Conservation (phyloP, 2,113 vertebrate genomes). For the Ciconia maguari region DNA sequence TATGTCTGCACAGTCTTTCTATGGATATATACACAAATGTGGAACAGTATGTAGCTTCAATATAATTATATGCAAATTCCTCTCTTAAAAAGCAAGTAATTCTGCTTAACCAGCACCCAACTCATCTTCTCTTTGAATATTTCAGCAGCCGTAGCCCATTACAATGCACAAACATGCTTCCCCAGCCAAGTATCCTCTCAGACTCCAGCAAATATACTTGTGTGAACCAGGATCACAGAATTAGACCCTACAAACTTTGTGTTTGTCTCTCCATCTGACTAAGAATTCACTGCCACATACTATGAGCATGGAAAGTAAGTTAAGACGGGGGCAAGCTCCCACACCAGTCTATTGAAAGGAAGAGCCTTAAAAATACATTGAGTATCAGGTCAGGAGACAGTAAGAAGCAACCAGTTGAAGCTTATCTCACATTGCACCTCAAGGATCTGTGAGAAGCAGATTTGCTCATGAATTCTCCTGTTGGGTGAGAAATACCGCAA, state of each 20-base stretch:
- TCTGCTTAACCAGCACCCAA: not conserved
- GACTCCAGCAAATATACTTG: not conserved
- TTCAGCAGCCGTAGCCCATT: not conserved
- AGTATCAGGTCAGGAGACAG: not conserved
- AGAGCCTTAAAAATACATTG: not conserved
- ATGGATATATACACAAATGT: not conserved
- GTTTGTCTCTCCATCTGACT: not conserved
- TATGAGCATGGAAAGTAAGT: not conserved
- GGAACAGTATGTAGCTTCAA: not conserved
- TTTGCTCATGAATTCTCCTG: not conserved
- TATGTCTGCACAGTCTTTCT: not conserved
- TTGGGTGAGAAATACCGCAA: not conserved
- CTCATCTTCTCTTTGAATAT: not conserved
- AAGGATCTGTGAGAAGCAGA: not conserved
- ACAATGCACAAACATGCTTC: not conserved
- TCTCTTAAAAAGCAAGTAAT: not conserved
- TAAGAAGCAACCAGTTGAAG: not conserved
- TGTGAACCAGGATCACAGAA: not conserved
- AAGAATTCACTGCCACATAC: not conserved
- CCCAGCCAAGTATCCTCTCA: not conserved
- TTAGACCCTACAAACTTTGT: not conserved
- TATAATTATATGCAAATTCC: not conserved
- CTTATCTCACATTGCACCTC: not conserved
- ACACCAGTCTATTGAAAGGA: not conserved
- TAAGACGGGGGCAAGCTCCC: not conserved